Conservation (phyloP, 2,113 vertebrate species). For the Chunga burmeisteri region DNA sequence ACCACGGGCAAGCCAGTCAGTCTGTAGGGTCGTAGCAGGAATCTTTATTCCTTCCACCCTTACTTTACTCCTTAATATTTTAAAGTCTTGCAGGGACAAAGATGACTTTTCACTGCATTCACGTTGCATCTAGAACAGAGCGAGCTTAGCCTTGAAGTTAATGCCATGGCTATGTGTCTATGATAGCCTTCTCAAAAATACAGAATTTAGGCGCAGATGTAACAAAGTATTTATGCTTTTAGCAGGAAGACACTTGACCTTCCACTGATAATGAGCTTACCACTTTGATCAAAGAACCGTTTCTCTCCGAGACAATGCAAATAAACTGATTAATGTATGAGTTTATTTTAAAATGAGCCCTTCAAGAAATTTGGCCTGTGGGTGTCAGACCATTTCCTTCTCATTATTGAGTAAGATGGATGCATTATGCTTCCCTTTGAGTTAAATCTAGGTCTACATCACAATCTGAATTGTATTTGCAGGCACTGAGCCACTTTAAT, state of each 20-base stretch:
- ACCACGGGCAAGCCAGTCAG: rapidly evolving
- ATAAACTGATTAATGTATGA: neutral
- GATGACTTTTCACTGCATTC: neutral
- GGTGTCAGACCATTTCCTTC: neutral
- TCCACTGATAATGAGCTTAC: neutral
- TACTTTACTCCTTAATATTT: neutral
- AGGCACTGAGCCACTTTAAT: neutral
- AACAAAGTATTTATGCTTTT: neutral
- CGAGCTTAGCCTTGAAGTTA: neutral
- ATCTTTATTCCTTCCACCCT: neutral
- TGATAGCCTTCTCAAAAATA: neutral
- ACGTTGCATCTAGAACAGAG: neutral
- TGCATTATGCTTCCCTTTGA: neutral
- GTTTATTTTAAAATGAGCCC: conserved; percentile 2
- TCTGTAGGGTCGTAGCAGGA: rapidly evolving
- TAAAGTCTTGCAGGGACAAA: neutral
- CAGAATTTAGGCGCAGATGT: neutral
- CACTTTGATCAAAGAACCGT: neutral
- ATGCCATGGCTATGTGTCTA: neutral
- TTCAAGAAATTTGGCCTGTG: neutral
- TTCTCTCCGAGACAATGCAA: neutral
- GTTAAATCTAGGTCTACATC: neutral
- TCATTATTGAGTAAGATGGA: neutral
- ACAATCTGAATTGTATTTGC: conserved; percentile 7
- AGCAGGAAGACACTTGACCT: neutral